Evolutionary conservation across 2,888 invertebrate species (phyloP).

Genomic region (Diaphora mendica): DNA sequence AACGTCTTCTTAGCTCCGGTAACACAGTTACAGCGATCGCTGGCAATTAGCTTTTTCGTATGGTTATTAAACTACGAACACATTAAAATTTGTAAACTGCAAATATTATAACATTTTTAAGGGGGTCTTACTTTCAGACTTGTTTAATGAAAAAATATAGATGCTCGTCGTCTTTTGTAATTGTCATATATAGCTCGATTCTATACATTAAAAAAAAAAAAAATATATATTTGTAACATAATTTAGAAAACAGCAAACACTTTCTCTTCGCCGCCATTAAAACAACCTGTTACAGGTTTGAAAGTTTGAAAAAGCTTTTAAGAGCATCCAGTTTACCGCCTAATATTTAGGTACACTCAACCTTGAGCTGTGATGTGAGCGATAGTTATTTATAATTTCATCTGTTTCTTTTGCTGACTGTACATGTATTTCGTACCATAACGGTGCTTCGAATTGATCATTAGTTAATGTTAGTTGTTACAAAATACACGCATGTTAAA

Average conservation of each 20-base stretch:
- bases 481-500: background rate
- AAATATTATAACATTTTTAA: background rate
- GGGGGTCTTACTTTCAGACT: background rate
- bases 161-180: background rate
- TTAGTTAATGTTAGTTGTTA: background rate
- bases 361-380: background rate
- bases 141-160: background rate
- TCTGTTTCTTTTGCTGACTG: background rate
- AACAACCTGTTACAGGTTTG: background rate
- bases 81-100: background rate
- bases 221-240: too few relatives aligned
- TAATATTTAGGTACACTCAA: background rate
- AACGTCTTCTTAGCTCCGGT: constrained; percentile 17
- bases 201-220: too few relatives aligned
- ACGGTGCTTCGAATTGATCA: background rate
- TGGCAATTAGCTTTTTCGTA: constrained; percentile 15
- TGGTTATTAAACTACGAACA: background rate
- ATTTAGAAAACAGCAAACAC: background rate
- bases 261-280: background rate
- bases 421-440: background rate
- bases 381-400: background rate
- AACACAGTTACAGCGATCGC: constrained; percentile 19
- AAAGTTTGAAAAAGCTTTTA: background rate
- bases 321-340: background rate
- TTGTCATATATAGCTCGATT: too few relatives aligned